phyloP scores from a whole-genome alignment of 2,113 vertebrate genomes.

The Okapia johnstoni region DNA sequence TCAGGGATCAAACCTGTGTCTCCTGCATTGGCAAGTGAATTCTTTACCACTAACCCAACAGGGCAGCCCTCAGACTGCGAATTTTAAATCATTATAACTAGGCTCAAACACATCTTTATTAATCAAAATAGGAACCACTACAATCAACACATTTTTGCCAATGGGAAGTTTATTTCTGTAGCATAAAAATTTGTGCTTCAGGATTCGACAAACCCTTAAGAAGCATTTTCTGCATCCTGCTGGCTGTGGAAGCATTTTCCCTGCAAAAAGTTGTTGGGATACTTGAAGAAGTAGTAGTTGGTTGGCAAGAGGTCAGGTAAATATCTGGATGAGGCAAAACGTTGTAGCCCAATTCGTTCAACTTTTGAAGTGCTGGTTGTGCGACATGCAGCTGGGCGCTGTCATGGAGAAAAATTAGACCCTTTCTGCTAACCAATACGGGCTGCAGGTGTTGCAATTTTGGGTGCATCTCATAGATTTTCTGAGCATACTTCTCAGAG shows the following conservation, averaged over 20 bases:
- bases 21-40: background rate
- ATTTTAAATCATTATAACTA: background rate
- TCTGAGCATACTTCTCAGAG: background rate
- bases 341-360: background rate
- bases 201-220: background rate
- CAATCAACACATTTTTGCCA: background rate
- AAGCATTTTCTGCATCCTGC: background rate
- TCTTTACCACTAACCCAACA: background rate
- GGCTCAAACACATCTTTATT: background rate
- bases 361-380: background rate
- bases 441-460: background rate
- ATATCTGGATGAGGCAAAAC: background rate
- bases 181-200: background rate
- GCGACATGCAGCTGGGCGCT: background rate
- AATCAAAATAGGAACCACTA: background rate
- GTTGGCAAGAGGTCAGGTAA: background rate
- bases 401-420: background rate
- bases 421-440: background rate
- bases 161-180: background rate
- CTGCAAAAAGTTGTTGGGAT: background rate
- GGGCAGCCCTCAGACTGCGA: background rate
- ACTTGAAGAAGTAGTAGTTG: background rate
- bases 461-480: background rate
- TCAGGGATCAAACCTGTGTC: background rate
- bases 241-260: background rate